A percentile compares a stretch with the other conserved stretches of the same genome.
Conservation (phyloP, 2,888 invertebrate species). For the Serrognathus titanus region DNA sequence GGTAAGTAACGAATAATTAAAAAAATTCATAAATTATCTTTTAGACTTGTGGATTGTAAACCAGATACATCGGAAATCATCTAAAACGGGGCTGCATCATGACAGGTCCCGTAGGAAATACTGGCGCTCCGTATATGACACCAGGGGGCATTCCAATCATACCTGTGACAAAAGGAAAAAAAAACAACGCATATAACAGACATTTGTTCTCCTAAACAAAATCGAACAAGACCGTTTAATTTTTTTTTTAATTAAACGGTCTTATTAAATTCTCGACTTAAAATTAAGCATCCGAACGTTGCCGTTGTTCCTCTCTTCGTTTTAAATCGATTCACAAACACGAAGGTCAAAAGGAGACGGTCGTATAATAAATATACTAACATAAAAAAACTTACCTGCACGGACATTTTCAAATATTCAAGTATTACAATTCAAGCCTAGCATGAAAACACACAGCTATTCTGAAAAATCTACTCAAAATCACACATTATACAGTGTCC, state of each 20-base stretch:
- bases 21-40: conserved; percentile 5
- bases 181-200: conserved; percentile 18
- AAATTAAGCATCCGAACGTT: background rate
- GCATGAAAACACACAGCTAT: conserved; percentile 44
- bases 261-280: too few relatives aligned
- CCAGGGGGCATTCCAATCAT: conserved; percentile 51
- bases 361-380: conserved; percentile 6
- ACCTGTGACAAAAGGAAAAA: conserved; percentile 43
- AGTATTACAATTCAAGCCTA: conserved; percentile 36
- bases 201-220: too few relatives aligned
- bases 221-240: too few relatives aligned
- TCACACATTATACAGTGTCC: conserved; percentile 31
- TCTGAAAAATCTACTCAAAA: conserved; percentile 36
- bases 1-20: background rate
- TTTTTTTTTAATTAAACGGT: too few relatives aligned
- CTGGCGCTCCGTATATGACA: conserved; percentile 48
- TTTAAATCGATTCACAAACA: background rate
- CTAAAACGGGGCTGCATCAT: conserved; percentile 85
- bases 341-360: background rate
- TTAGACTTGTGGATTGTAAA: conserved; percentile 52
- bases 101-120: conserved; percentile 49
- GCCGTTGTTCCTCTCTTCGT: background rate
- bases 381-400: conserved; percentile 37
- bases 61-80: conserved; percentile 70
- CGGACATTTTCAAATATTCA: conserved; percentile 1